These are phyloP conservation scores for Andricus curvator DNA, from an alignment of 2,888 invertebrate species.

Conservation along the genomic window DNA sequence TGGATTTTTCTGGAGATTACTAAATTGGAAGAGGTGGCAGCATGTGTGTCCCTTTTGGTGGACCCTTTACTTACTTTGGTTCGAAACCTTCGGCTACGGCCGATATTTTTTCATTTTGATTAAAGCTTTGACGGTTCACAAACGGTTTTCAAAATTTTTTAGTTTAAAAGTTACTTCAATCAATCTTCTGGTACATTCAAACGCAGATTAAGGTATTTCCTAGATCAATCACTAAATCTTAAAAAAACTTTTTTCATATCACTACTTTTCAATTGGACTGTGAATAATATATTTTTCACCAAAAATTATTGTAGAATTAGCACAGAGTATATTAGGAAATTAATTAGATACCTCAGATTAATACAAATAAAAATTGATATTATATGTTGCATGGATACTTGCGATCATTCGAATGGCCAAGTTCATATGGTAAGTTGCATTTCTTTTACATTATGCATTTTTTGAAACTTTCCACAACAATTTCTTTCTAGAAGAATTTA, in stretches of 20 bases:
- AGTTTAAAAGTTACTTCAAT: slow-evolving; percentile 4
- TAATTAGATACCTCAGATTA: background rate
- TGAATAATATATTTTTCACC: background rate
- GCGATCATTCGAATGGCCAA: background rate
- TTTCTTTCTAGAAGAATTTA: background rate
- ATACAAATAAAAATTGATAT: background rate
- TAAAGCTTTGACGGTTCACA: background rate
- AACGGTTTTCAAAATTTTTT: background rate
- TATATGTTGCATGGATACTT: background rate
- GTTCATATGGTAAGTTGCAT: background rate
- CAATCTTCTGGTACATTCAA: slow-evolving; percentile 57
- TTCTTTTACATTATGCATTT: background rate
- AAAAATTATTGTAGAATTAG: background rate
- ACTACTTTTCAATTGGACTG: background rate
- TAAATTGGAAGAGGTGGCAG: background rate
- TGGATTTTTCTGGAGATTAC: slow-evolving; percentile 16
- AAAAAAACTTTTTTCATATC: background rate
- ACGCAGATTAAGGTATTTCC: slow-evolving; percentile 46
- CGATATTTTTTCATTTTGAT: background rate
- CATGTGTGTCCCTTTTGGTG: background rate
- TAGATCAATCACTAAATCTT: background rate
- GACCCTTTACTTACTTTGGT: background rate
- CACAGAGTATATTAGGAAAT: background rate
- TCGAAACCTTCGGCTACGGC: background rate
- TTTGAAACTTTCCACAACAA: too few species aligned